Percentiles rank a stretch among this genome's conserved stretches.
These are phyloP conservation scores for Macaca nemestrina DNA, from an alignment of 2,113 vertebrate genomes.

Conservation along the genomic window DNA sequence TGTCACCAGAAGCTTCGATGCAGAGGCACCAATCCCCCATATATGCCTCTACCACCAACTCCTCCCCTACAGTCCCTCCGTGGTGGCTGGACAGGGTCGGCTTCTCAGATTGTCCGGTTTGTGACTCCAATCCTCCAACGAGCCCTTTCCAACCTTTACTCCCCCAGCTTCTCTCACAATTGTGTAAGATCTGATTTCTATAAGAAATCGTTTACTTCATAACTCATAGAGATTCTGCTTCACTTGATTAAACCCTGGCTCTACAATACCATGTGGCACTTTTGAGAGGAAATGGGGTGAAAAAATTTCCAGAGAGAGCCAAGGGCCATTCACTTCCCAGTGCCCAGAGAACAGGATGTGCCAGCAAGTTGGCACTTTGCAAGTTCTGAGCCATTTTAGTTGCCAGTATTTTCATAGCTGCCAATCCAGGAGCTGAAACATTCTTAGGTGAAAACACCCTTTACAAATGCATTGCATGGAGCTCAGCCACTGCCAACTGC, in stretches of 20 bases:
- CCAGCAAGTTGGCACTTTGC: background rate
- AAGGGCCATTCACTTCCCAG: background rate
- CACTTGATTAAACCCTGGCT: background rate
- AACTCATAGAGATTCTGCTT: background rate
- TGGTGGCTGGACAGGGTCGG: no score
- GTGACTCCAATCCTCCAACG: background rate
- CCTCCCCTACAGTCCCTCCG: background rate
- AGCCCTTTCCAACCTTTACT: background rate
- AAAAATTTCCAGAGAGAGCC: background rate
- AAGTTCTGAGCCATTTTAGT: background rate
- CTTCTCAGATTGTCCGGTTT: background rate
- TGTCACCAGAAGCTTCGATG: background rate
- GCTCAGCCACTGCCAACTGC: background rate
- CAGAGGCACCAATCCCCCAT: background rate
- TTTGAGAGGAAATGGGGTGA: background rate
- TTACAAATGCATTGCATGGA: constrained; percentile 3
- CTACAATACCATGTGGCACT: background rate
- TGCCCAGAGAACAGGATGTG: background rate
- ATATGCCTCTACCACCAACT: no score
- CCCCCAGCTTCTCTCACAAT: background rate
- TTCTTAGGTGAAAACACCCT: constrained; percentile 30
- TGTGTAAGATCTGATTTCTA: background rate
- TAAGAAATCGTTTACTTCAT: background rate
- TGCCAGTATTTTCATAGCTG: background rate
- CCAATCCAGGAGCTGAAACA: constrained; percentile 1